These are phyloP conservation scores for Danio albolineatus DNA, from an alignment of 2,797 vertebrate species.

Conservation along the genomic window DNA sequence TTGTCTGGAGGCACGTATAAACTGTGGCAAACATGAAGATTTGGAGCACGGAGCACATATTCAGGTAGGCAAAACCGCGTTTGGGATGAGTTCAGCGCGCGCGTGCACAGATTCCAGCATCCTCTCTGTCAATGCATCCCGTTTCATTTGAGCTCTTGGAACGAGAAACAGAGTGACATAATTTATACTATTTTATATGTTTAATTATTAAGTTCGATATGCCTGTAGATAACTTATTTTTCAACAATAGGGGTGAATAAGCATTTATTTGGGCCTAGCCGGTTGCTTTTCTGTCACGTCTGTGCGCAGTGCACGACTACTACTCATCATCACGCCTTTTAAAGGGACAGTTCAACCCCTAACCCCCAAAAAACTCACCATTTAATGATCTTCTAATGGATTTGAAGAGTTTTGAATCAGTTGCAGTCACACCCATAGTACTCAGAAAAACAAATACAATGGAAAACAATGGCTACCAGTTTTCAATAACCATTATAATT, in stretches of 20 bases:
- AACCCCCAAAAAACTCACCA: too few relatives aligned
- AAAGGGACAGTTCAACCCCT: neutral
- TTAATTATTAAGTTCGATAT: neutral
- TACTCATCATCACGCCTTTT: neutral
- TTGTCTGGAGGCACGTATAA: neutral
- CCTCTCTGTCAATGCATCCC: constrained; percentile 11
- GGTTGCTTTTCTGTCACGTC: neutral
- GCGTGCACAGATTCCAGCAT: constrained; percentile 40
- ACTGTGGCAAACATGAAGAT: constrained; percentile 77
- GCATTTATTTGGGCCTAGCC: constrained; percentile 2
- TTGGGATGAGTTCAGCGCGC: neutral
- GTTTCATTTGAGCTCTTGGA: neutral
- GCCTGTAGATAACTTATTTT: neutral
- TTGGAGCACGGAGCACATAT: constrained; percentile 85
- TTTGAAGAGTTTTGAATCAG: too few relatives aligned
- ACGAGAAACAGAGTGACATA: neutral
- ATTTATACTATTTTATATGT: neutral
- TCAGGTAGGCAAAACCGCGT: constrained; percentile 73
- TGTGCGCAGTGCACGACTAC: neutral
- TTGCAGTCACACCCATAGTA: too few relatives aligned
- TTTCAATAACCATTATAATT: too few relatives aligned
- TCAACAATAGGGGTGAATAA: neutral
- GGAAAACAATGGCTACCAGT: too few relatives aligned
- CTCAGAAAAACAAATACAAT: too few relatives aligned
- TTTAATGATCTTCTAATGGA: too few relatives aligned